Conservation (phyloP, 2,888 invertebrate genomes). For the Idaea biselata region DNA sequence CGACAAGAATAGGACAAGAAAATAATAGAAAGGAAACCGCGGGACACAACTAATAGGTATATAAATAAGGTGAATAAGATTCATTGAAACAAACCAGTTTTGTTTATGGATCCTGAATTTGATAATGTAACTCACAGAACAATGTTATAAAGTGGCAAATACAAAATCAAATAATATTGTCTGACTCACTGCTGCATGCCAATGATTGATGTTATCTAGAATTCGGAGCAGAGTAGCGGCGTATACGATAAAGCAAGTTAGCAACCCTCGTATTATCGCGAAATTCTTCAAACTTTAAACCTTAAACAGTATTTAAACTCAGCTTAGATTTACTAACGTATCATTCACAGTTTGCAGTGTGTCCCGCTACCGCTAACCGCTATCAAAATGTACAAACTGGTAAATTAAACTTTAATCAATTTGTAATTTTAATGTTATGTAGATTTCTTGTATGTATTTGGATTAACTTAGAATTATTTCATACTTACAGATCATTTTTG, state of each 20-base stretch:
- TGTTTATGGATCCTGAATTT: too few relatives aligned
- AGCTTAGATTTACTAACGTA: constrained; percentile 33
- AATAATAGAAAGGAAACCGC: too few relatives aligned
- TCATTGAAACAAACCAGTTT: too few relatives aligned
- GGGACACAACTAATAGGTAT: too few relatives aligned
- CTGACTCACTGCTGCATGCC: constrained; percentile 41
- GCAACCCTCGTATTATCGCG: constrained; percentile 54
- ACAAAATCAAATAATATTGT: constrained; percentile 4
- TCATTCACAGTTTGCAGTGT: constrained; percentile 43
- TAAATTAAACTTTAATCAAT: constrained; percentile 36
- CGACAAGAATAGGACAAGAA: too few relatives aligned
- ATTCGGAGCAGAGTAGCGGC: constrained; percentile 56
- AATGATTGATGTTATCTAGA: constrained; percentile 55
- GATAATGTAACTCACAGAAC: too few relatives aligned
- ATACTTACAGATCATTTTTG: constrained; percentile 54
- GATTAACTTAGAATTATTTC: too few relatives aligned
- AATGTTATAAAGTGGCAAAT: background rate
- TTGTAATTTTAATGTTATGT: background rate
- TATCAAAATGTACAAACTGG: constrained; percentile 75
- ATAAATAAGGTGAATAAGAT: too few relatives aligned
- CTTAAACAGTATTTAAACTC: constrained; percentile 58
- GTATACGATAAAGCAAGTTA: constrained; percentile 46
- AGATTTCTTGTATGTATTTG: constrained; percentile 15
- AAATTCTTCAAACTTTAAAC: constrained; percentile 47
- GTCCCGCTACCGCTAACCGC: constrained; percentile 36